Conservation (phyloP, 2,888 invertebrate genomes). For the Campaea margaritaria region DNA sequence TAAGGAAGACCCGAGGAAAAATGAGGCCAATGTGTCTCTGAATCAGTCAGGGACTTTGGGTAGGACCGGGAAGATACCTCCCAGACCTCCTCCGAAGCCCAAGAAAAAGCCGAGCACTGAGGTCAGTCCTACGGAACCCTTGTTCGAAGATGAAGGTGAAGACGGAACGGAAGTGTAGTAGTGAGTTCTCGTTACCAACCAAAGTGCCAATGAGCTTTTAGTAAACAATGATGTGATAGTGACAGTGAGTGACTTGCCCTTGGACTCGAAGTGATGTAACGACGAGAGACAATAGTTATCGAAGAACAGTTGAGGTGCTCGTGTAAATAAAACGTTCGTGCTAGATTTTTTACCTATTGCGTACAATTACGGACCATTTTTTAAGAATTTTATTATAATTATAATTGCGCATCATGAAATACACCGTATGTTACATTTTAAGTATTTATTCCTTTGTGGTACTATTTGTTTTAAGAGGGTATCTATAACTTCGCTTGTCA, state of each 20-base stretch:
- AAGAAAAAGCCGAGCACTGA: constrained; percentile 90
- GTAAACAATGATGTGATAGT: constrained; percentile 52
- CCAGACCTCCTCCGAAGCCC: constrained; percentile 93
- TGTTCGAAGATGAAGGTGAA: constrained; percentile 95
- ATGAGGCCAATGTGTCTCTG: constrained; percentile 64
- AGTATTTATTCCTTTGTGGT: constrained; percentile 78
- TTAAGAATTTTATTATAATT: constrained; percentile 58
- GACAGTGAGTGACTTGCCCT: constrained; percentile 35
- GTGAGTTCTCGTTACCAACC: constrained; percentile 59
- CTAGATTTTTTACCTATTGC: constrained; percentile 83
- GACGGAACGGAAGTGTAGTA: constrained; percentile 95
- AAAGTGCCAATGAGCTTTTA: constrained; percentile 82
- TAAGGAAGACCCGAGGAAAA: constrained; percentile 71
- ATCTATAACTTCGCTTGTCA: constrained; percentile 48
- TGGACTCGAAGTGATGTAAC: constrained; percentile 50
- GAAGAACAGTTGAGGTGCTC: constrained; percentile 68
- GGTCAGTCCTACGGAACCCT: constrained; percentile 86
- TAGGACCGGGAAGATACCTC: constrained; percentile 89
- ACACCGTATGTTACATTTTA: constrained; percentile 61
- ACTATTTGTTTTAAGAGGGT: constrained; percentile 44
- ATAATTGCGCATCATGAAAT: constrained; percentile 43
- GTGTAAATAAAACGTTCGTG: constrained; percentile 79
- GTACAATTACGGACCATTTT: constrained; percentile 80
- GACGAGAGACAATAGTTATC: constrained; percentile 39
- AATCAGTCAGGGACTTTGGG: constrained; percentile 80